A percentile compares a stretch with the other conserved stretches of the same genome.
phyloP scores from a whole-genome alignment of 2,113 vertebrate genomes.

The Myotis lucifugus region DNA sequence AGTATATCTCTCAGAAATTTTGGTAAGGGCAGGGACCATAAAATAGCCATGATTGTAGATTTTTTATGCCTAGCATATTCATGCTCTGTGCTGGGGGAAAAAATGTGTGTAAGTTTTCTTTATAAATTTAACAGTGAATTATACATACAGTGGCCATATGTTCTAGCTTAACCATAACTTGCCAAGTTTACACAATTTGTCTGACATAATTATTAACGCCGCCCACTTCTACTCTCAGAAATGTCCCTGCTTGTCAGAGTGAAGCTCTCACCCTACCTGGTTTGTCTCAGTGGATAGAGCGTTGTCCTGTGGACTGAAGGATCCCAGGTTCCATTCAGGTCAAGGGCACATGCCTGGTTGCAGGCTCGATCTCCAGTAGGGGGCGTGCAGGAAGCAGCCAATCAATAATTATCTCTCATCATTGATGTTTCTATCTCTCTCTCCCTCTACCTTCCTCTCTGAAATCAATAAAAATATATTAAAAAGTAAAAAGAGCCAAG shows the following conservation, averaged over 20 bases:
- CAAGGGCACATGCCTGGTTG: too few relatives aligned
- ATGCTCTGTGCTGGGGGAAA: neutral
- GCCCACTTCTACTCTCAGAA: neutral
- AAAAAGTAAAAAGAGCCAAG: neutral
- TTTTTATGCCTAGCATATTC: neutral
- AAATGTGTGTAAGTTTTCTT: neutral
- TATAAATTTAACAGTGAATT: neutral
- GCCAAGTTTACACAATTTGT: neutral
- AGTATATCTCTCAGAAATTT: neutral
- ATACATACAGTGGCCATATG: neutral
- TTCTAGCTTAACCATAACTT: neutral
- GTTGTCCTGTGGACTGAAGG: too few relatives aligned
- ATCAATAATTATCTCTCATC: too few relatives aligned
- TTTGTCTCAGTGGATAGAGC: too few relatives aligned
- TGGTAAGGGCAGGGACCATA: neutral
- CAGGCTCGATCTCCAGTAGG: too few relatives aligned
- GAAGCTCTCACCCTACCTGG: neutral
- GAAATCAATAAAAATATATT: too few relatives aligned
- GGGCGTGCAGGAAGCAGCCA: too few relatives aligned
- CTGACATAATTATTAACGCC: neutral
- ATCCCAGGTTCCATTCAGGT: too few relatives aligned
- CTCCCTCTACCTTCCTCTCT: too few relatives aligned
- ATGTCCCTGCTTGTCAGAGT: neutral
- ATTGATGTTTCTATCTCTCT: too few relatives aligned
- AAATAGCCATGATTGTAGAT: neutral